These are phyloP conservation scores for Seriola aureovittata DNA, from an alignment of 2,113 vertebrate species.

Conservation along the genomic window DNA sequence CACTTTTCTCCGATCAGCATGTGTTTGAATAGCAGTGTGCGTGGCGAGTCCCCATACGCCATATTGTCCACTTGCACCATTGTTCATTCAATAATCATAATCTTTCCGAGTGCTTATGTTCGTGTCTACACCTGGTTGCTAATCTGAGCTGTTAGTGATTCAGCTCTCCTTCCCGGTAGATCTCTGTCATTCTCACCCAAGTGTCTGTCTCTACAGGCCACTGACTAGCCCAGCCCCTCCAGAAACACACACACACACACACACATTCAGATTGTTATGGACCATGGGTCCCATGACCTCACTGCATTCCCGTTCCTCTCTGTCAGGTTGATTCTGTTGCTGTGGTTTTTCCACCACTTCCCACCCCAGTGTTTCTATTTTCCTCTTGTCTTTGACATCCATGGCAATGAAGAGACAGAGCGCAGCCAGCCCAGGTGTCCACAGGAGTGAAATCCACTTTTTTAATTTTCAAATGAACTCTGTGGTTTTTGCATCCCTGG, in stretches of 20 bases:
- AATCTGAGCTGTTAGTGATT: conserved; percentile 66
- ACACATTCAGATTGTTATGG: conserved; percentile 63
- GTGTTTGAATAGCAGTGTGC: conserved; percentile 55
- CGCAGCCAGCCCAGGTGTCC: conserved; percentile 39
- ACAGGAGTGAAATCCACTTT: conserved; percentile 36
- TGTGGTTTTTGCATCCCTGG: not conserved
- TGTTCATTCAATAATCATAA: not conserved
- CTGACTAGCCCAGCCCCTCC: conserved; percentile 56
- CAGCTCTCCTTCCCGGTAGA: conserved; percentile 71
- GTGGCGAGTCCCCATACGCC: not conserved
- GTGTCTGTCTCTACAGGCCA: conserved; percentile 75
- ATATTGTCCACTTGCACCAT: not conserved
- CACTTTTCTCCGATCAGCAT: conserved; percentile 49
- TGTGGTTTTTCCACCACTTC: conserved; percentile 74
- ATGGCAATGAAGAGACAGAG: conserved; percentile 14
- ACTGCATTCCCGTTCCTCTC: conserved; percentile 77
- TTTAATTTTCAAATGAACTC: conserved; percentile 25
- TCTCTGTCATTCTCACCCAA: conserved; percentile 73
- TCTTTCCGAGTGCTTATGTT: conserved; percentile 29
- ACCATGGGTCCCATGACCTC: conserved; percentile 80
- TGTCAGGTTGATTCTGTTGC: conserved; percentile 83
- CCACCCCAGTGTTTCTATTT: conserved; percentile 46
- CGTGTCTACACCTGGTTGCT: conserved; percentile 50
- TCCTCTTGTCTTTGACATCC: conserved; percentile 25
- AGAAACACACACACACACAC: conserved; percentile 51